These are phyloP conservation scores for Papilio demoleus DNA, from an alignment of 2,888 invertebrate species.

Conservation along the genomic window DNA sequence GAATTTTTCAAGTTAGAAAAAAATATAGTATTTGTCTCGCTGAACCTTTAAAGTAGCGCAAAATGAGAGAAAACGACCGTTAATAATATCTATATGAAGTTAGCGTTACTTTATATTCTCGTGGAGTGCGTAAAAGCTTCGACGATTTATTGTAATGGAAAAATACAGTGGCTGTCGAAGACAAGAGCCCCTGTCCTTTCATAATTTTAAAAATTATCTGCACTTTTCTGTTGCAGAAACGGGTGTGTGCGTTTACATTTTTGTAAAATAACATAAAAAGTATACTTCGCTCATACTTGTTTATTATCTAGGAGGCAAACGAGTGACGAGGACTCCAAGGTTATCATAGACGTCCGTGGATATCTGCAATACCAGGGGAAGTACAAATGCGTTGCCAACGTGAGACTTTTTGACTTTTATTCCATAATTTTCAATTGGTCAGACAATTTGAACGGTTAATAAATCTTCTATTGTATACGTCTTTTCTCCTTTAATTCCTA, in stretches of 20 bases:
- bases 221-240: background rate
- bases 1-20: constrained; percentile 7
- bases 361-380: too few species aligned
- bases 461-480: too few species aligned
- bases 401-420: too few species aligned
- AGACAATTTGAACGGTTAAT: too few species aligned
- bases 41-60: constrained; percentile 32
- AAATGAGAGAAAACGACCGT: constrained; percentile 35
- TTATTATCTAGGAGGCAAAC: too few species aligned
- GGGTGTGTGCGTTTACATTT: background rate
- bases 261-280: background rate
- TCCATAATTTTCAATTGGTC: too few species aligned
- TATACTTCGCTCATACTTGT: too few species aligned
- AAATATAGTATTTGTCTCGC: constrained; percentile 25
- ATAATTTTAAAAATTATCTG: constrained; percentile 23
- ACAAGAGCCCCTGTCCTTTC: constrained; percentile 13
- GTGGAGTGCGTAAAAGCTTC: constrained; percentile 35
- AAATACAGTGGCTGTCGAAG: constrained; percentile 23
- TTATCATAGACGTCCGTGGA: too few species aligned
- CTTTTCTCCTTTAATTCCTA: too few species aligned
- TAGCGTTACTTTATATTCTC: constrained; percentile 22
- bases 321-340: too few species aligned
- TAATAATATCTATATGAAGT: constrained; percentile 36
- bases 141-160: constrained; percentile 28
- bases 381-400: too few species aligned